Base-by-base conservation (phyloP, 2,113 vertebrate species). In the Mionectes macconnelli region DNA sequence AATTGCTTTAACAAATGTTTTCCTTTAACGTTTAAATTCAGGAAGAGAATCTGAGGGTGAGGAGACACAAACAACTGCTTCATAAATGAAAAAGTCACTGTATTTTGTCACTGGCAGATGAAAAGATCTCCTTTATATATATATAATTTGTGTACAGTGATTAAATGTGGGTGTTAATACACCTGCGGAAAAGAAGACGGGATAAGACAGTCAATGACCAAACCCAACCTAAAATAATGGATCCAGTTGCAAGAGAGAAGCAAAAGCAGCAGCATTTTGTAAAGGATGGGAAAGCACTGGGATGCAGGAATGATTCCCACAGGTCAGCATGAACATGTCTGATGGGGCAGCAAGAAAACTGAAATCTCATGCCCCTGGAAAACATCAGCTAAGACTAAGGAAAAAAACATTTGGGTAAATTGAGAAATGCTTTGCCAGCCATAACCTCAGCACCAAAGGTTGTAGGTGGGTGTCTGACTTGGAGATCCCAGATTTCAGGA, bases 341-440 rank as follows among this genome's bases (percentile, higher is more conserved):
- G 50, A 9, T 8, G 10, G 44, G 12, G 6, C 52, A 23, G 10
- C 15, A 87, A 47, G 52, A 55, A 21, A 2, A 6, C 1, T 27
- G 49, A 8, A 42, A 3, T 7, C 22, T 45, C 25, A 19, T 0
- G 0, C 59, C 20, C 40, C 52, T 40, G 73, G 24, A 35, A 8
- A 75, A 30, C 7, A 10, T 23, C 57, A 40, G 7, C 13, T 25
- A 37, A 47, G 24, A 49, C 19, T 7, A 5, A 31, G 37, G 39
- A 56, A 6, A 24, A 45, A 37, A 22, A 24, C 4, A 3, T 39
- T 40, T 20, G 20, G 9, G 7, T 53, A 27, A 37, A 45, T 10
- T 14, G 28, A 62, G 40, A 64, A 64, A 44, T 37, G 9, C 8
- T 79, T 33, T 55, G 13, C 12, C 13, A 60, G 37, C 6, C 5